These are phyloP conservation scores for Seira sanloemensis DNA, from an alignment of 2,888 invertebrate genomes.

Conservation along the genomic window DNA sequence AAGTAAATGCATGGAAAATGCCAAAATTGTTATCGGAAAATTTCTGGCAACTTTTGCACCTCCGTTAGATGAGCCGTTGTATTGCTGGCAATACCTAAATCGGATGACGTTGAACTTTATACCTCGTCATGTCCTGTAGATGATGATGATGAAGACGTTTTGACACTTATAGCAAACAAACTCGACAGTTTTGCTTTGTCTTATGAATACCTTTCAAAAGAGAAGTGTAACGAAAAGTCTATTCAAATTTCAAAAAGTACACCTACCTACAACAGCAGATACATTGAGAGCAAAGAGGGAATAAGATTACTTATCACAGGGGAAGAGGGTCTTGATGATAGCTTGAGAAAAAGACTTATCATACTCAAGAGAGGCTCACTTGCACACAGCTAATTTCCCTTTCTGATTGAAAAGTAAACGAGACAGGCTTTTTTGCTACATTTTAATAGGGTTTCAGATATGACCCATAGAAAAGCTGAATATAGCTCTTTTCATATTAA, in stretches of 20 bases:
- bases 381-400: background rate
- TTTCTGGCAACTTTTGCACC: slow-evolving; percentile 16
- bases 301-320: background rate
- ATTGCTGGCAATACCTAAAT: background rate
- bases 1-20: background rate
- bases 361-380: background rate
- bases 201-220: too few relatives aligned
- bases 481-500: too few relatives aligned
- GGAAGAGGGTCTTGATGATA: background rate
- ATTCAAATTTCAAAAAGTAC: too few relatives aligned
- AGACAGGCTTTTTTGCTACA: too few relatives aligned
- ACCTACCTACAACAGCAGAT: too few relatives aligned
- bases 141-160: background rate
- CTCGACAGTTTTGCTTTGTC: too few relatives aligned
- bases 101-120: background rate
- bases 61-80: background rate
- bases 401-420: background rate
- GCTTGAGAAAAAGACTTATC: background rate
- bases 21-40: slow-evolving; percentile 48
- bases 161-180: too few relatives aligned
- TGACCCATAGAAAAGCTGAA: too few relatives aligned
- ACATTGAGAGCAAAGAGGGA: too few relatives aligned
- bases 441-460: too few relatives aligned
- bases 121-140: background rate
- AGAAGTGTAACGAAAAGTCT: too few relatives aligned